phyloP scores from a whole-genome alignment of 1,140 invertebrate species.

The Drosophila orena region DNA sequence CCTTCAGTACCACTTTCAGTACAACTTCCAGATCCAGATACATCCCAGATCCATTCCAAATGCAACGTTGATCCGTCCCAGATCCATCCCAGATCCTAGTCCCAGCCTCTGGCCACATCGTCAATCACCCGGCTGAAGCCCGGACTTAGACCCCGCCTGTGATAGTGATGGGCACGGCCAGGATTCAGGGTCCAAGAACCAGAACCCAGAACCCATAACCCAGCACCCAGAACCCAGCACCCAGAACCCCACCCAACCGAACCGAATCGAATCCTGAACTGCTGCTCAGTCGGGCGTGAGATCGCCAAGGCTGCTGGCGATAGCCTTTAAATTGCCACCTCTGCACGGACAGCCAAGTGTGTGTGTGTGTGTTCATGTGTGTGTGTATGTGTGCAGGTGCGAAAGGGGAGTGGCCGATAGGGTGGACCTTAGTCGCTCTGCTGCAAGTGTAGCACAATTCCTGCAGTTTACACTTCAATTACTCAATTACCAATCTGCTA shows the following conservation, averaged over 20 bases:
- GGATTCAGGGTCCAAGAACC: too few species aligned
- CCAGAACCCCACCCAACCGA: too few species aligned
- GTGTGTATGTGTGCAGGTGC: slow-evolving; percentile 5
- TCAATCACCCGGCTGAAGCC: slow-evolving; percentile 58
- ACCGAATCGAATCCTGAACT: slow-evolving; percentile 48
- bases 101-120: slow-evolving; percentile 51
- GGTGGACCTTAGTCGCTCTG: slow-evolving; percentile 2
- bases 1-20: too few species aligned
- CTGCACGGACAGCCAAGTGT: slow-evolving; percentile 13
- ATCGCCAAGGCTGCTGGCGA: slow-evolving; percentile 74
- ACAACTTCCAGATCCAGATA: not conserved
- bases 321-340: slow-evolving; percentile 76
- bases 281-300: slow-evolving; percentile 73
- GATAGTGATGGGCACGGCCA: slow-evolving; percentile 44
- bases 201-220: too few species aligned
- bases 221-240: too few species aligned
- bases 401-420: not conserved
- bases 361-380: not conserved
- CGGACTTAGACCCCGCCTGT: slow-evolving; percentile 12
- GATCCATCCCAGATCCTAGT: not conserved
- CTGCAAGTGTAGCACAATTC: too few species aligned
- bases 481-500: too few species aligned
- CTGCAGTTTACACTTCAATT: too few species aligned
- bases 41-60: too few species aligned
- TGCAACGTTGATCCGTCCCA: too few species aligned